Conservation (phyloP, 53 echinoderm and acorn worm species). For the Temnopleurus reevesii region DNA sequence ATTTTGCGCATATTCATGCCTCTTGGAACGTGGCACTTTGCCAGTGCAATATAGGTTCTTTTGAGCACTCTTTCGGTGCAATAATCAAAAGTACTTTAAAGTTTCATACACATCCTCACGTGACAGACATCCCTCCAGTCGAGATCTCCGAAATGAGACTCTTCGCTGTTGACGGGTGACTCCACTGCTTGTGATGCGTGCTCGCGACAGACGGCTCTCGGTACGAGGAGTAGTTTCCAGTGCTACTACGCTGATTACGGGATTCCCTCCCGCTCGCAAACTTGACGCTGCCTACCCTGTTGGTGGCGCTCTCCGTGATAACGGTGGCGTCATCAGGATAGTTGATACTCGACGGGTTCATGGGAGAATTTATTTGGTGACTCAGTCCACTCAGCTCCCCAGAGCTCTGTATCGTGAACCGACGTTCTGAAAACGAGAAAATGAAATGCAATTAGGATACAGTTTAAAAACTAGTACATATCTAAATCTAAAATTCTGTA, state of each 20-base stretch:
- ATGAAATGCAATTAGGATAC: too few species aligned
- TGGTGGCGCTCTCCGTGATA: constrained; percentile 36
- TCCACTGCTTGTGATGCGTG: constrained; percentile 43
- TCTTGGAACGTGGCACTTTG: too few species aligned
- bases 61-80: too few species aligned
- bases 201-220: neutral
- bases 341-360: constrained; percentile 85
- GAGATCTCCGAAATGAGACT: constrained; percentile 55
- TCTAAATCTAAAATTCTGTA: too few species aligned
- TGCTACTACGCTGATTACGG: neutral
- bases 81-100: too few species aligned
- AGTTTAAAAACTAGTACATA: too few species aligned
- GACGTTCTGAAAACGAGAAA: constrained; percentile 58
- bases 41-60: too few species aligned
- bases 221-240: neutral
- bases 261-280: constrained; percentile 11
- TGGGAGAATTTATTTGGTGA: constrained; percentile 88
- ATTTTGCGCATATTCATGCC: too few species aligned
- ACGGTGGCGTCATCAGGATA: constrained; percentile 76
- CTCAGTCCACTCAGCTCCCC: constrained; percentile 91
- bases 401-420: constrained; percentile 88
- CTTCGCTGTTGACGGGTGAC: constrained; percentile 68
- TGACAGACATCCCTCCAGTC: neutral
- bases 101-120: constrained; percentile 11
- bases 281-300: neutral